These are phyloP conservation scores for Apis dorsata DNA, from an alignment of 1,140 invertebrate genomes.

Conservation along the genomic window DNA sequence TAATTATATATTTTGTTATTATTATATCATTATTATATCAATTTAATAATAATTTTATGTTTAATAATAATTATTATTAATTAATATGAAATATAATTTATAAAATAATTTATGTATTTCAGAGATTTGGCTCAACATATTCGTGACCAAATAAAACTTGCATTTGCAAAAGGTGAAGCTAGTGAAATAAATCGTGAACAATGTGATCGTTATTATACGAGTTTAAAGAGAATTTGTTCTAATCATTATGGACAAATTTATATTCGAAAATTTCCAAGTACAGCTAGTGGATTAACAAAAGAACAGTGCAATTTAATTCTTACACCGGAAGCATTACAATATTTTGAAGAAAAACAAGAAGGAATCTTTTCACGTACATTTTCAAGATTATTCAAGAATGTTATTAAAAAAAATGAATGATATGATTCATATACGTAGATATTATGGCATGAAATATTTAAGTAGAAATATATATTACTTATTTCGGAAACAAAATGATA, in stretches of 20 bases:
- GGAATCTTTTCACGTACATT: neutral
- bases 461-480: neutral
- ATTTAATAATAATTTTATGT: neutral
- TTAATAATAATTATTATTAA: neutral
- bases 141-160: constrained; percentile 84
- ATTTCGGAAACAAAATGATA: neutral
- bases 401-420: neutral
- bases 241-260: constrained; percentile 87
- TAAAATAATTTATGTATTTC: constrained; percentile 64
- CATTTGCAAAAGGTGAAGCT: constrained; percentile 83
- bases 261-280: constrained; percentile 80
- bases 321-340: constrained; percentile 85
- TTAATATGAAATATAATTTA: neutral
- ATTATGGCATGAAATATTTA: constrained; percentile 5
- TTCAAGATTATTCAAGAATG: constrained; percentile 11
- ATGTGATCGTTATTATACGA: constrained; percentile 84
- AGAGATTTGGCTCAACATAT: constrained; percentile 90
- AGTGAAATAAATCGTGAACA: constrained; percentile 79
- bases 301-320: constrained; percentile 87
- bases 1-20: neutral
- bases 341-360: constrained; percentile 82
- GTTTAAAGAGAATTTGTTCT: constrained; percentile 85
- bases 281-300: constrained; percentile 85
- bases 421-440: neutral
- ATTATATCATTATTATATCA: neutral